These are phyloP conservation scores for Stylophora pistillata DNA, from an alignment of 64 coral and sea anemone species.

Conservation along the genomic window DNA sequence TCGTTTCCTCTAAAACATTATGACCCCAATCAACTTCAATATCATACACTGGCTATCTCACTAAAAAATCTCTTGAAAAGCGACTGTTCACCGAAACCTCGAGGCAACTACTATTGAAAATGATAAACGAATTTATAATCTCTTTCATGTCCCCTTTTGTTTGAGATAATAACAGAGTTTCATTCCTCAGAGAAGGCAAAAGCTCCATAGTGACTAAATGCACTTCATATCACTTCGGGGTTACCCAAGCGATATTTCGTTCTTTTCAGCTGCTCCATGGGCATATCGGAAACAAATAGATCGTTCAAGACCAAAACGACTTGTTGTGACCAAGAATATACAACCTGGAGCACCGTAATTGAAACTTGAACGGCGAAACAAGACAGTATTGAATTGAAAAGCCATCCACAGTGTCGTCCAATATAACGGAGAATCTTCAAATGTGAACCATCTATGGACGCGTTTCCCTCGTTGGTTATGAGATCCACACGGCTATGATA, in stretches of 20 bases:
- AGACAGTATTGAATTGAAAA: constrained; percentile 27
- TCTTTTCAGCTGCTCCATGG: constrained; percentile 2
- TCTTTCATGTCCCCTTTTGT: neutral
- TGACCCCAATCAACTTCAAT: neutral
- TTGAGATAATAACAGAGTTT: neutral
- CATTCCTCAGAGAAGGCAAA: neutral
- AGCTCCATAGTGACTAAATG: neutral
- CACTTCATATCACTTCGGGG: constrained; percentile 19
- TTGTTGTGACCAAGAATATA: constrained; percentile 31
- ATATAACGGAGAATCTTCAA: neutral
- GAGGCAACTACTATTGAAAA: neutral
- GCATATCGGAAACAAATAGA: constrained; percentile 12
- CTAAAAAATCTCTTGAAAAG: neutral
- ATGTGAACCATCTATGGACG: neutral
- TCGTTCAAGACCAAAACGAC: constrained; percentile 13
- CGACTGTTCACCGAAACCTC: neutral
- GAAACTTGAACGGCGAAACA: constrained; percentile 54
- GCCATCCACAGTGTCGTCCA: neutral
- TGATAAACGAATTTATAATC: neutral
- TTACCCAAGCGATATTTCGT: neutral
- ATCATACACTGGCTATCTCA: neutral
- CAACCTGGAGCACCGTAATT: neutral
- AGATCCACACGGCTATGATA: constrained; percentile 88
- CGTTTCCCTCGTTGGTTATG: constrained; percentile 20
- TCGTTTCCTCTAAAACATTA: neutral